Evolutionary conservation across 2,888 invertebrate species (phyloP), one percentile per base, ranked within the genome.

Genomic region (Tyria jacobaeae): DNA sequence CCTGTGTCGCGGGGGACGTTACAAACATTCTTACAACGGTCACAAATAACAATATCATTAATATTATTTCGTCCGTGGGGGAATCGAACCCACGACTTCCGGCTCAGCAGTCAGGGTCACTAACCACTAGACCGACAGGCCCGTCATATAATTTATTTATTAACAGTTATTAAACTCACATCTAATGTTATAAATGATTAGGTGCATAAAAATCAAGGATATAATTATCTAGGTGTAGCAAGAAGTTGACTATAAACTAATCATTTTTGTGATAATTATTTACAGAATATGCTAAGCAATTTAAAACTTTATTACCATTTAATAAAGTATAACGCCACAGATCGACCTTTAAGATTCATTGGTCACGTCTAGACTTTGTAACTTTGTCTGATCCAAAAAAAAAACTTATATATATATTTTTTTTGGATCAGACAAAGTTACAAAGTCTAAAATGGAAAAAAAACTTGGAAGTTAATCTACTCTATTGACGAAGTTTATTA

Each of bases 371-470:
- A 66, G 62, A 68, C 68, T 64, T 66, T 73, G 65, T 72, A 47
- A 49, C 14, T 50, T 27, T 53, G 62, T 57, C 49, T 50, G 60
- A 70, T 68, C 64, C 60, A 41, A 24, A 55, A n/a, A n/a, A n/a
- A n/a, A n/a, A n/a, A n/a, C n/a, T n/a, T n/a, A n/a, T n/a, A n/a
- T n/a, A n/a, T n/a, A n/a, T n/a, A n/a, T n/a, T n/a, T n/a, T n/a
- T n/a, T 55, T 24, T 41, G 60, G 64, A 68, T 70, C 60, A 50
- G 49, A 57, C 62, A 53, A 27, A 50, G 14, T 49, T 47, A 72
- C 65, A 73, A 66, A 64, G 68, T 68, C 62, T 66, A 66, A 57
- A 63, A n/a, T n/a, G n/a, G n/a, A n/a, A n/a, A n/a, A n/a, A 75
- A 71, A 71, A 44, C 35, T 10, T 39, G 9, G 15, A 27, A 50